Base-by-base conservation (phyloP, 2,113 vertebrate genomes). In the Stictonetta naevosa region DNA sequence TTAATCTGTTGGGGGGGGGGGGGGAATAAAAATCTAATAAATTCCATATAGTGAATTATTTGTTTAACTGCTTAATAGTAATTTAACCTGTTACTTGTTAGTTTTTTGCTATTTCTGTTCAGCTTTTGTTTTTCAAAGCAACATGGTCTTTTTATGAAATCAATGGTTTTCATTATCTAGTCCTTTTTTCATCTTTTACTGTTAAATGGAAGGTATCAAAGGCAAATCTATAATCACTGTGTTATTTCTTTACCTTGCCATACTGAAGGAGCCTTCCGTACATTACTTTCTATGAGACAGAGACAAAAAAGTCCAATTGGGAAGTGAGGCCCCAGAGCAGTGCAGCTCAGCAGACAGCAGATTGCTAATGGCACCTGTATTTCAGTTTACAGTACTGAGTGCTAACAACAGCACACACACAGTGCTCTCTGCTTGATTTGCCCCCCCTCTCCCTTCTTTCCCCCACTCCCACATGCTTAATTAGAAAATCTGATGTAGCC, bases 401-500 rank as follows among this genome's bases (percentile, higher is more conserved):
- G 66, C 84, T 91, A 95, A 72, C 80, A 86, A 63, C 90, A 53
- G 71, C 85, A 56, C n/a, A 94, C 88, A 85, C 59, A 77, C 52
- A 62, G 56, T 12, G 71, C 0, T 4, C 91, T 91, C 21, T 17
- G 59, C 66, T 93, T 93, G 59, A 23, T 55, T 81, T 63, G 38
- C 13, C 20, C 9, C 21, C 28, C 5, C 13, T 17, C 11, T 18
- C 31, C 10, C 34, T 74, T 48, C 48, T 80, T 80, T 26, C 53
- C 60, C 29, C 56, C 21, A 34, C 77, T 83, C 79, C 91, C 77
- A 91, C 76, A 81, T 1, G 64, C 97, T 92, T 88, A 95, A 95
- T 96, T 92, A 91, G 92, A 96, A 96, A 96, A 96, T 95, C 88
- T 94, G 92, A 97, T 89, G 75, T 83, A 97, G 92, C 87, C 81